Conservation (phyloP, 2,888 invertebrate genomes). For the Polydrusus tereticollis region DNA sequence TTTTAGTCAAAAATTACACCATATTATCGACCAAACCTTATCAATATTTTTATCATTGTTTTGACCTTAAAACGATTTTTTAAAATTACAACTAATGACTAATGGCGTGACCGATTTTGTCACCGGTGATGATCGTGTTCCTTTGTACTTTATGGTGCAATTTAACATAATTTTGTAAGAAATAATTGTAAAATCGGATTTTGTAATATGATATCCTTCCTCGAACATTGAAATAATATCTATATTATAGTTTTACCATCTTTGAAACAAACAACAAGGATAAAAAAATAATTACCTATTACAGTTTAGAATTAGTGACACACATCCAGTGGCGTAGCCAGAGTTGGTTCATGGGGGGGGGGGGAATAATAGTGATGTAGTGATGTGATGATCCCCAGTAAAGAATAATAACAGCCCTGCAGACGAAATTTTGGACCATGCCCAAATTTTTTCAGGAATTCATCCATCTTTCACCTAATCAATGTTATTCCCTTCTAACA, state of each 20-base stretch:
- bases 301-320: too few relatives aligned
- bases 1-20: not conserved
- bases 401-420: too few relatives aligned
- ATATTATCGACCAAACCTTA: slow-evolving; percentile 4
- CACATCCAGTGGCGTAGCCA: too few relatives aligned
- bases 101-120: slow-evolving; percentile 15
- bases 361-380: too few relatives aligned
- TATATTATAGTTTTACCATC: not conserved
- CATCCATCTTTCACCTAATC: too few relatives aligned
- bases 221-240: not conserved
- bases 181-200: not conserved
- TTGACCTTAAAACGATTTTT: not conserved
- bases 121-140: slow-evolving; percentile 2
- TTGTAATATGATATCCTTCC: slow-evolving; percentile 14
- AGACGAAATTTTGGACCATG: too few relatives aligned
- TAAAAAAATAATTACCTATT: too few relatives aligned
- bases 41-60: slow-evolving; percentile 7
- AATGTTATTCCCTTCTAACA: too few relatives aligned
- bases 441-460: too few relatives aligned
- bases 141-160: slow-evolving; percentile 16
- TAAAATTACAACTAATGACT: not conserved
- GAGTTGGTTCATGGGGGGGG: too few relatives aligned
- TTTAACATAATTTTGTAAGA: not conserved
- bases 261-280: not conserved
- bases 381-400: too few relatives aligned